phyloP scores from a whole-genome alignment of 1,140 invertebrate genomes.

The Himalopsyche phryganea region DNA sequence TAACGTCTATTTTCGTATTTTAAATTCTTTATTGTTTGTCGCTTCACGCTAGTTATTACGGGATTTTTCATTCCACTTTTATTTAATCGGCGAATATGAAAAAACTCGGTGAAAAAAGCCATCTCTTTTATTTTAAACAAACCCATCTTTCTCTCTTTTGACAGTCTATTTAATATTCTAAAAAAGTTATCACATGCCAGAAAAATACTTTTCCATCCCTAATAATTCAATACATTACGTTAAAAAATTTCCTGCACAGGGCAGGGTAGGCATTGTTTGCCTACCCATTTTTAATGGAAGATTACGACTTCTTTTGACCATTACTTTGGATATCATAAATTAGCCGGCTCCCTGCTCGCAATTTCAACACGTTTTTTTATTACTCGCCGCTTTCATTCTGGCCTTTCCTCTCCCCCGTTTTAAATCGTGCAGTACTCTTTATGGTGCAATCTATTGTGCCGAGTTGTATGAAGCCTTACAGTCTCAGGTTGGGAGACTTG shows the following conservation, averaged over 20 bases:
- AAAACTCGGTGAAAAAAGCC: too few species aligned
- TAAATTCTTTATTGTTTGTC: too few species aligned
- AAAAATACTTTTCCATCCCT: too few species aligned
- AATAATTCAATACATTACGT: slow-evolving; percentile 7
- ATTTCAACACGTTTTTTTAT: slow-evolving; percentile 24
- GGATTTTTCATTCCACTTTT: too few species aligned
- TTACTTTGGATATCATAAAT: slow-evolving; percentile 20
- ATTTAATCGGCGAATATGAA: too few species aligned
- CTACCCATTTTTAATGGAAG: slow-evolving; percentile 23
- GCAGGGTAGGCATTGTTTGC: slow-evolving; percentile 18
- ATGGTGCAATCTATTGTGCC: slow-evolving; percentile 15
- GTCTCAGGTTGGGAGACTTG: too few species aligned
- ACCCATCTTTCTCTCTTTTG: neutral
- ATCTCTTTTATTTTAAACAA: neutral
- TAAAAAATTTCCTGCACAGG: slow-evolving; percentile 7
- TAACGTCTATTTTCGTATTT: too few species aligned
- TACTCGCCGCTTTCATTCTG: slow-evolving; percentile 11
- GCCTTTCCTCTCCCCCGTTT: neutral
- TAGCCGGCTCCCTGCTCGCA: slow-evolving; percentile 14
- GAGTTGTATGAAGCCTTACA: too few species aligned
- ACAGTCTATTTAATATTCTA: neutral
- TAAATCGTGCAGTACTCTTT: slow-evolving; percentile 4
- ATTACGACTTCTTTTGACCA: slow-evolving; percentile 25
- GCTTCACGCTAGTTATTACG: too few species aligned
- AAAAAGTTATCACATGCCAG: too few species aligned